Conservation (phyloP, 2,113 vertebrate genomes). For the Echinops telfairi region DNA sequence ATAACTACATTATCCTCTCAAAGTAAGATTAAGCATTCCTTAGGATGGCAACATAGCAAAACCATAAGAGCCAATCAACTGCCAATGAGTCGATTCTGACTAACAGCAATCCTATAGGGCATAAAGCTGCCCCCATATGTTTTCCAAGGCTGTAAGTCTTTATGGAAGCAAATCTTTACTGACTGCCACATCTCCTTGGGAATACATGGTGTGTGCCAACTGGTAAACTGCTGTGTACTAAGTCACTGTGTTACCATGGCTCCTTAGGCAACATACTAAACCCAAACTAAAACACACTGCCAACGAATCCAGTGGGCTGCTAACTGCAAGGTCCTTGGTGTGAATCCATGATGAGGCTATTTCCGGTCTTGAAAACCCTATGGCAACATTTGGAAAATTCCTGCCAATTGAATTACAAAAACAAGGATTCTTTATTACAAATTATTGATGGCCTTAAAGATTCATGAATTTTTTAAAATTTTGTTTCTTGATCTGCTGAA, state of each 20-base stretch:
- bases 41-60: not conserved
- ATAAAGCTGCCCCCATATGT: not conserved
- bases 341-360: too few relatives aligned
- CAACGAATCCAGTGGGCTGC: too few relatives aligned
- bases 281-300: too few relatives aligned
- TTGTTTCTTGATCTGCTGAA: constrained; percentile 5
- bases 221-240: not conserved
- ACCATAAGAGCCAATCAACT: not conserved
- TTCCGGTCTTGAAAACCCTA: too few relatives aligned
- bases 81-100: not conserved
- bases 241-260: not conserved
- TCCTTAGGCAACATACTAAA: not conserved
- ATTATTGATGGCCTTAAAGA: constrained; percentile 18
- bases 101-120: not conserved
- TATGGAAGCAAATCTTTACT: not conserved
- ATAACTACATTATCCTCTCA: constrained; percentile 13
- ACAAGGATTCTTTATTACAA: constrained; percentile 13
- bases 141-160: not conserved
- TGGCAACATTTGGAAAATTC: constrained; percentile 20
- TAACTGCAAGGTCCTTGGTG: too few relatives aligned
- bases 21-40: constrained; percentile 47
- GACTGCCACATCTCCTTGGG: not conserved
- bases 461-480: not conserved
- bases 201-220: not conserved
- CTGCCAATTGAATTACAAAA: constrained; percentile 50